phyloP scores from a whole-genome alignment of 2,888 invertebrate genomes.

The Anthoptus insignis region DNA sequence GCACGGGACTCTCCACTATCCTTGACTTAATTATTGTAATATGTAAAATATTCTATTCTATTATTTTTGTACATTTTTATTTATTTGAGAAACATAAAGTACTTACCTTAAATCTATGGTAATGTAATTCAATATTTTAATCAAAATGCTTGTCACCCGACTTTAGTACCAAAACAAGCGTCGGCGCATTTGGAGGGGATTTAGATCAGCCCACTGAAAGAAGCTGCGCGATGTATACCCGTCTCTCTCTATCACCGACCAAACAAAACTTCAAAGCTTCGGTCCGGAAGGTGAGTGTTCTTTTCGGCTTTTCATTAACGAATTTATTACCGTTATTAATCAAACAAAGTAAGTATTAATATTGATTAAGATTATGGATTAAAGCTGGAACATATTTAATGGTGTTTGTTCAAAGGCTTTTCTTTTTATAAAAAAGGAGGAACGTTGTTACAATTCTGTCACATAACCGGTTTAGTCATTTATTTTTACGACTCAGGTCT shows the following conservation, averaged over 20 bases:
- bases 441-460: constrained; percentile 7
- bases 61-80: too few relatives aligned
- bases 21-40: too few relatives aligned
- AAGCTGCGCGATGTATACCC: constrained; percentile 64
- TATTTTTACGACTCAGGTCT: background rate
- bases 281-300: constrained; percentile 7
- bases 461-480: constrained; percentile 4
- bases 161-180: constrained; percentile 74
- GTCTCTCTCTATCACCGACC: constrained; percentile 66
- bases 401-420: constrained; percentile 5
- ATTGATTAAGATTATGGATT: constrained; percentile 21
- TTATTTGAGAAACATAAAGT: too few relatives aligned
- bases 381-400: constrained; percentile 8
- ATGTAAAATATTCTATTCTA: too few relatives aligned
- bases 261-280: constrained; percentile 26
- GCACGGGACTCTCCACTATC: too few relatives aligned
- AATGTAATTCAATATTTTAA: background rate
- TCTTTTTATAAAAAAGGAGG: constrained; percentile 4
- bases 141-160: constrained; percentile 75
- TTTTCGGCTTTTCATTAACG: constrained; percentile 21
- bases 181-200: constrained; percentile 74
- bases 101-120: too few relatives aligned
- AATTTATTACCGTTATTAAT: constrained; percentile 17
- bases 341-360: constrained; percentile 21
- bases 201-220: constrained; percentile 76